phyloP scores from a whole-genome alignment of 2,888 invertebrate species.

The Ariolimax columbianus region DNA sequence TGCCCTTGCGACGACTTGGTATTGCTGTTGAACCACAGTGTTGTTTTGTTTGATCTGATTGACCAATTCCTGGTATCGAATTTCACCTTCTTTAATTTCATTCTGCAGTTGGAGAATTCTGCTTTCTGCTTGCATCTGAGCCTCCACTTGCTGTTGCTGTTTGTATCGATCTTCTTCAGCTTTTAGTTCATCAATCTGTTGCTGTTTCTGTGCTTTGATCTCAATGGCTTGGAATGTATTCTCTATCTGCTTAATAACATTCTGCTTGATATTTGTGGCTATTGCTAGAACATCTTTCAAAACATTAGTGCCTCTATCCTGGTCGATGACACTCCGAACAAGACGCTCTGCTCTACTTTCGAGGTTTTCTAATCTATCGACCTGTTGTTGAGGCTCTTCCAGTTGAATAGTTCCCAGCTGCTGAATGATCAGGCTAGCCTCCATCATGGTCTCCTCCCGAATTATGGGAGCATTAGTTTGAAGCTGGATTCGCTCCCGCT shows the following conservation, averaged over 20 bases:
- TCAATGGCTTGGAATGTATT: background rate
- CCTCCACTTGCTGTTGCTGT: background rate
- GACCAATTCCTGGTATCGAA: background rate
- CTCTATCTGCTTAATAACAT: background rate
- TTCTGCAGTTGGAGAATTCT: background rate
- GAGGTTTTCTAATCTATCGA: background rate
- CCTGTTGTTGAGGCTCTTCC: background rate
- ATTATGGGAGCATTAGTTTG: background rate
- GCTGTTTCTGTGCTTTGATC: background rate
- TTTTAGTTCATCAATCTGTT: background rate
- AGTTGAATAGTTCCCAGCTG: constrained; percentile 5
- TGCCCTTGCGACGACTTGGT: background rate
- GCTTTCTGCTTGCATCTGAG: background rate
- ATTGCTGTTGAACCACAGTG: background rate
- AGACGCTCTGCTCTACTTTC: background rate
- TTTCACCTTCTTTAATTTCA: background rate
- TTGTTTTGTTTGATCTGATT: background rate
- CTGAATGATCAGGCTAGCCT: constrained; percentile 28
- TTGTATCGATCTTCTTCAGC: background rate
- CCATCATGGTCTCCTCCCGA: constrained; percentile 20
- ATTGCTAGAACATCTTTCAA: background rate
- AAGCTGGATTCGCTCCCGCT: background rate
- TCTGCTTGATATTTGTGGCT: background rate
- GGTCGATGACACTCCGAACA: background rate
- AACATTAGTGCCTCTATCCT: constrained; percentile 11